Percentiles rank a stretch among this genome's conserved stretches.
These are phyloP conservation scores for Dicentrarchus labrax DNA, from an alignment of 2,113 vertebrate genomes.

Conservation along the genomic window DNA sequence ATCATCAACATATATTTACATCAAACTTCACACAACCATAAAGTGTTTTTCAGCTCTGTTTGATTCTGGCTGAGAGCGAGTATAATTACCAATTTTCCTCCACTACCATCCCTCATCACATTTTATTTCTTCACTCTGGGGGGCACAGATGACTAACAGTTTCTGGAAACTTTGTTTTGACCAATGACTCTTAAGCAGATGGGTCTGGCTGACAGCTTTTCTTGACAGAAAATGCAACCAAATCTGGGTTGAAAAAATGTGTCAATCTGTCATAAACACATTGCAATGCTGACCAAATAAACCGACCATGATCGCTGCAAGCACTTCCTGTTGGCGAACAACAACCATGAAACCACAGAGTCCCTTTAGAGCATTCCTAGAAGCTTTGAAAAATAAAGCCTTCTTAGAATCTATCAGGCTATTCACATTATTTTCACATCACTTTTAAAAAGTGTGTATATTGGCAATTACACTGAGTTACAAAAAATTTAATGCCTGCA, in stretches of 20 bases:
- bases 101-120: constrained; percentile 13
- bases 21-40: not conserved
- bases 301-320: constrained; percentile 33
- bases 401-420: constrained; percentile 37
- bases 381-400: constrained; percentile 39
- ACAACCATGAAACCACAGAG: constrained; percentile 39
- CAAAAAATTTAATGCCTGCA: not conserved
- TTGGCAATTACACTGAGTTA: not conserved
- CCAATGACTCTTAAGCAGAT: constrained; percentile 38
- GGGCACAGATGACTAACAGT: constrained; percentile 40
- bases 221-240: constrained; percentile 34
- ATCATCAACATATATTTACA: not conserved
- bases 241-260: constrained; percentile 43
- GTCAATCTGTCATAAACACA: constrained; percentile 62
- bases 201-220: constrained; percentile 38
- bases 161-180: constrained; percentile 50
- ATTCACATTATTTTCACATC: constrained; percentile 8
- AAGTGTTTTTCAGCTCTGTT: not conserved
- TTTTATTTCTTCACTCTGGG: constrained; percentile 43
- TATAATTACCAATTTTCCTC: constrained; percentile 21
- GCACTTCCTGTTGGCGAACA: constrained; percentile 55
- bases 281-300: constrained; percentile 52
- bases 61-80: constrained; percentile 16
- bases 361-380: constrained; percentile 48
- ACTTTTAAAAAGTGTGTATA: not conserved